phyloP scores from a whole-genome alignment of 30 jellyfish, hydroid and myxozoan species.

The Catostylus mosaicus region DNA sequence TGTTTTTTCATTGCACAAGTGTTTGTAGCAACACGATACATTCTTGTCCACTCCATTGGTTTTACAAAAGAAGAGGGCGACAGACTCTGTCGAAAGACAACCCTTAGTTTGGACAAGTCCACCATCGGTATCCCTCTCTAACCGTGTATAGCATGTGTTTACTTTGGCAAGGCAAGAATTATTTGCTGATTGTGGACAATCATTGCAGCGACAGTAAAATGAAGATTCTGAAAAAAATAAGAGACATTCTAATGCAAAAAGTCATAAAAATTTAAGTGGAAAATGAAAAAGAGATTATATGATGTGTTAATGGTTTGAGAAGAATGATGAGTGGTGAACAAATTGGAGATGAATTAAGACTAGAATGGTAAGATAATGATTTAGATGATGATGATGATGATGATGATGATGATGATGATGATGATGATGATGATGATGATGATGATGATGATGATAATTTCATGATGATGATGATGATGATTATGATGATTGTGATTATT shows the following conservation, averaged over 20 bases:
- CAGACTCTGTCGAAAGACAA: slow-evolving; percentile 30
- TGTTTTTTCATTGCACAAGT: slow-evolving; percentile 56
- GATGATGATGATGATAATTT: background rate
- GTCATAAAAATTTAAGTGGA: background rate
- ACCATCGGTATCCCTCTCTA: slow-evolving; percentile 34
- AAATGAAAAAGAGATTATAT: background rate
- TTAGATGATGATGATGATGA: background rate
- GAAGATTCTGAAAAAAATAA: slow-evolving; percentile 10
- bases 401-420: background rate
- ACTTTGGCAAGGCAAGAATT: slow-evolving; percentile 34
- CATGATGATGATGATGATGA: background rate
- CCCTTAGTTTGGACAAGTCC: slow-evolving; percentile 36
- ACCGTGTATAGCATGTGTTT: slow-evolving; percentile 37
- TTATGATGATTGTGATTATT: slow-evolving; percentile 1
- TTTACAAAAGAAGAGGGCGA: slow-evolving; percentile 45
- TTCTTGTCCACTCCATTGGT: slow-evolving; percentile 34
- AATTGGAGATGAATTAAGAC: too few relatives aligned
- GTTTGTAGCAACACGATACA: slow-evolving; percentile 45
- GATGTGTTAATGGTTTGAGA: background rate
- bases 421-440: background rate
- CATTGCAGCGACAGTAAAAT: slow-evolving; percentile 46
- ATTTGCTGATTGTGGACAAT: slow-evolving; percentile 55
- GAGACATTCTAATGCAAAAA: background rate
- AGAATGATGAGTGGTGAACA: background rate
- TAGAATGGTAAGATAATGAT: background rate